Evolutionary conservation across 1,140 invertebrate species (phyloP), one percentile per base, ranked within the genome.

Genomic region (Temnothorax curvispinosus): DNA sequence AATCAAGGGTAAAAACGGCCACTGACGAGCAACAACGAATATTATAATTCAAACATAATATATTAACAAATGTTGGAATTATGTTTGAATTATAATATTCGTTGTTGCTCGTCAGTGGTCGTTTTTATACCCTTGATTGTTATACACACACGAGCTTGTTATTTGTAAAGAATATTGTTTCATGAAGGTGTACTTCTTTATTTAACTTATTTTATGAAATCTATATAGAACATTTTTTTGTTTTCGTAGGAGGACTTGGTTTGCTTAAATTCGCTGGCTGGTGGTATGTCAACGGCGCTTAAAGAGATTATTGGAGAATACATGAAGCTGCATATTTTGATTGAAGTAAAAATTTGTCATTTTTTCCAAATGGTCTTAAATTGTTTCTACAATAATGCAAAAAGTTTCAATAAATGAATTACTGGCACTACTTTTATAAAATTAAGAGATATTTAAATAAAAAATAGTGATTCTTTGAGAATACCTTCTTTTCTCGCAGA

Each of bases 251-350:
- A 96, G 58, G 96, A 96, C 81, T 80, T 95, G 21, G 95, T 97
- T 2, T 96, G 96, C 76, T 89, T 97, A 65, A 95, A 95, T 52
- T 95, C 96, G 5, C 78, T 97, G 2, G 95, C 96, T 74, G 97
- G 97, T 82, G 96, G 96, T 0, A 95, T 95, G 2, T 96, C 96
- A 50, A 93, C 94, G 0, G 95, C 96, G 0, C 89, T 97, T 3
- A 95, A 97, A 87, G 94, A 95, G 21, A 90, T 96, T n/a, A 91
- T 97, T 21, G 96, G 96, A 18, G 92, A 95, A 62, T 96, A 96
- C 89, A 96, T 96, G 94, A 95, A 95, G 54, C 94, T 96, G 13
- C 91, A 95, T 27, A 89, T 93, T 44, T 92, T 97, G 2, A 95
- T 96, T 75, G 93, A 95, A 90, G 96, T 97, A 94, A 93, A 90